Conservation (phyloP, 2,888 invertebrate genomes). For the Celastrina argiolus region DNA sequence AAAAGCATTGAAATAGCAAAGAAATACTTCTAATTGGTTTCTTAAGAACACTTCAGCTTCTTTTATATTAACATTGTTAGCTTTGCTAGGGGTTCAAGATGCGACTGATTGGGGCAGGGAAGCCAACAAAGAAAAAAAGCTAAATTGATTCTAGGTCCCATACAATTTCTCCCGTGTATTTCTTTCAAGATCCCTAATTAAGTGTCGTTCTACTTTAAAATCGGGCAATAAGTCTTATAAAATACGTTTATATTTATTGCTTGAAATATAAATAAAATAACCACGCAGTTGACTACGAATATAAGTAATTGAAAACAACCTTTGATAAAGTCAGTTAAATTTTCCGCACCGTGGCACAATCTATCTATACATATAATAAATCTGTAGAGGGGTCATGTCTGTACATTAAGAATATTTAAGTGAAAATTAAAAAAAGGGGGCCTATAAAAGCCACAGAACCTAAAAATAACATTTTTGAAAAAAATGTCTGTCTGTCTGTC, state of each 20-base stretch:
- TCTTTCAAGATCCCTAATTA: constrained; percentile 1
- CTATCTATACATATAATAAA: too few species aligned
- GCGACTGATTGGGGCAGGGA: neutral
- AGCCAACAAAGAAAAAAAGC: constrained; percentile 1
- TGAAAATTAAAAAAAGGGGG: too few species aligned
- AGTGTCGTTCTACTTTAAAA: neutral
- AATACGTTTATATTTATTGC: neutral
- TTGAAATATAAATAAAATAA: too few species aligned
- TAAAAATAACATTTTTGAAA: too few species aligned
- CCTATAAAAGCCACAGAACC: too few species aligned
- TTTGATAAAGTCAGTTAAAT: too few species aligned
- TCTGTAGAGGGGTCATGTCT: too few species aligned
- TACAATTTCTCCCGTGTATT: neutral
- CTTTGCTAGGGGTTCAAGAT: neutral
- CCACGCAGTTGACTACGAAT: too few species aligned
- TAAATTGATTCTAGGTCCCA: neutral
- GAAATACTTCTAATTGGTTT: constrained; percentile 18
- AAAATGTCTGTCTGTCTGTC: too few species aligned
- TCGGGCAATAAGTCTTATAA: neutral
- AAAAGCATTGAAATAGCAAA: neutral
- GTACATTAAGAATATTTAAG: too few species aligned
- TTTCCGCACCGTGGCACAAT: too few species aligned
- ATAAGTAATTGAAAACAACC: too few species aligned
- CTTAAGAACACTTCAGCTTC: constrained; percentile 3
- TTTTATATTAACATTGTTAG: neutral